phyloP scores from a whole-genome alignment of 2,113 vertebrate genomes.

The Serinus canaria region DNA sequence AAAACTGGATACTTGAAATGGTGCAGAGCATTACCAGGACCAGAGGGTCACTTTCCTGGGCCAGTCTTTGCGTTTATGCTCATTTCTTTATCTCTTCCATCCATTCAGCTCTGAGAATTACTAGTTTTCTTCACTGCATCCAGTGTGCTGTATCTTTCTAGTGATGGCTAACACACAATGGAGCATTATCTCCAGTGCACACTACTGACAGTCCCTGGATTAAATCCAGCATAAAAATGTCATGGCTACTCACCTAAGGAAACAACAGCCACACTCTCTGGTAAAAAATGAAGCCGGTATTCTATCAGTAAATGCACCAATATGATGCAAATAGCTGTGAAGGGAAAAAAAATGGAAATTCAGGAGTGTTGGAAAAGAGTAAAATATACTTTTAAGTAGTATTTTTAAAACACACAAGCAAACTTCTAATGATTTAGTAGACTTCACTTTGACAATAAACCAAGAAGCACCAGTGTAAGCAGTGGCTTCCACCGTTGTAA shows the following conservation, averaged over 20 bases:
- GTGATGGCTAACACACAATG: neutral
- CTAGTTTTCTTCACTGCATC: neutral
- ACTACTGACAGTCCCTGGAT: neutral
- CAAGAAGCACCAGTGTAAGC: neutral
- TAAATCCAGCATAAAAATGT: neutral
- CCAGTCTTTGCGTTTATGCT: neutral
- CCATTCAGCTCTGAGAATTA: neutral
- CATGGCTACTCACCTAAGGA: slow-evolving; percentile 87
- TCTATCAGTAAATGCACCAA: slow-evolving; percentile 97
- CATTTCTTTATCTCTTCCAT: neutral
- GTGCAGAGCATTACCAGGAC: neutral
- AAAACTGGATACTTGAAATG: neutral
- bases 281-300: slow-evolving; percentile 94
- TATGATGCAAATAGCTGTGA: slow-evolving; percentile 95
- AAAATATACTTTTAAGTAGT: neutral
- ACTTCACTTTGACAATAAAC: neutral
- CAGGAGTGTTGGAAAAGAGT: neutral
- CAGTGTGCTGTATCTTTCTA: neutral
- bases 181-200: neutral
- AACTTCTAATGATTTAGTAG: neutral
- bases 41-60: neutral
- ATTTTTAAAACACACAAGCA: neutral
- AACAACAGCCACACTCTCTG: slow-evolving; percentile 97
- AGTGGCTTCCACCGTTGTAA: neutral
- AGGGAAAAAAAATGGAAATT: neutral